Evolutionary conservation across 1,140 invertebrate genomes (phyloP), one percentile per base, ranked within the genome.

Genomic region (Drosophila kikkawai): DNA sequence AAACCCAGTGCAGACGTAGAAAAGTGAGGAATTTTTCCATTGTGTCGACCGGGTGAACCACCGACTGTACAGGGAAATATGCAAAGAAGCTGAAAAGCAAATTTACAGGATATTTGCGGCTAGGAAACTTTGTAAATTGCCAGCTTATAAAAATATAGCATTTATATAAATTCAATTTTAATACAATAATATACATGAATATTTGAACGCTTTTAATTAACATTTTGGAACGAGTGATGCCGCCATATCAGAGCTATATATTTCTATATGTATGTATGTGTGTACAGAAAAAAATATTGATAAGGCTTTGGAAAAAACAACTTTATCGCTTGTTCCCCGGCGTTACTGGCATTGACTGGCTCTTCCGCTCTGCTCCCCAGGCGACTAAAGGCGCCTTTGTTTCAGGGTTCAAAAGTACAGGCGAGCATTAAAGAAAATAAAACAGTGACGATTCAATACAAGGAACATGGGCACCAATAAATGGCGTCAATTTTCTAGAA

Each of bases 401-500:
- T 75, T 65, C 73, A 64, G 76, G 76, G 82, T 88, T 80, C 82
- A 77, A 82, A 82, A 81, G 82, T 71, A 80, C 47, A 73, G 29
- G n/a, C 60, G 3, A 7, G 4, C 13, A 69, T 47, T 45, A 45
- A 67, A 17, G n/a, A 17, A 19, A 37, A 51, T 44, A 51, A 53
- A 45, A 71, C 66, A 41, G 42, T 70, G 50, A 36, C 56, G 51
- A 32, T 48, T 41, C 15, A 41, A 22, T 57, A 15, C 17, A 41
- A 19, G 4, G 17, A 70, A 19, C 47, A 42, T n/a, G 19, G 13
- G 3, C 0, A 13, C 17, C 34, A 4, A 37, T 41, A 48, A 65
- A 73, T 48, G 36, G 42, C 51, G 51, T 59, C 37, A 51, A 56
- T 32, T 60, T 57, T 73, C 22, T n/a, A 42, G 7, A 73, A n/a